phyloP scores from a whole-genome alignment of 2,888 invertebrate species.

The Charanyca ferruginea region DNA sequence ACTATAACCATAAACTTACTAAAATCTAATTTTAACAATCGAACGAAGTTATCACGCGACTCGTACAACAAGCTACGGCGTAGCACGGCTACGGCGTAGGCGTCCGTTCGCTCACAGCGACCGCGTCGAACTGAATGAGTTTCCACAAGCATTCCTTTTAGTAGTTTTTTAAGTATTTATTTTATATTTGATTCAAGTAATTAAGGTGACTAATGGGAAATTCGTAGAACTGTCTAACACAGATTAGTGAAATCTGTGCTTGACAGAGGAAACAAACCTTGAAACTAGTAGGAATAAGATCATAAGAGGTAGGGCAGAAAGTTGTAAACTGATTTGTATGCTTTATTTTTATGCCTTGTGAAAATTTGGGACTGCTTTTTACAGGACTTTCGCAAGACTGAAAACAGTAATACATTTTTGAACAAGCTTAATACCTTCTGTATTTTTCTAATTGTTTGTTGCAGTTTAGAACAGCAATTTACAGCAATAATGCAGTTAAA shows the following conservation, averaged over 20 bases:
- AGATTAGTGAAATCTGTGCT: conserved; percentile 29
- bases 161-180: conserved; percentile 74
- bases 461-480: background rate
- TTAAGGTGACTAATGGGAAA: conserved; percentile 70
- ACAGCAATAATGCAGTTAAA: too few species aligned
- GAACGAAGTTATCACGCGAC: conserved; percentile 72
- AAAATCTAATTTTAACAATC: conserved; percentile 53
- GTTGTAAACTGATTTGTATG: conserved; percentile 1
- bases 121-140: conserved; percentile 80
- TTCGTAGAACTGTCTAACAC: conserved; percentile 46
- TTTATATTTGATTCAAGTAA: conserved; percentile 73
- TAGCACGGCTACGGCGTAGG: conserved; percentile 80
- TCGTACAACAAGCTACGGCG: conserved; percentile 68
- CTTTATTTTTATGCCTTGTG: too few species aligned
- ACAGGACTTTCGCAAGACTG: background rate
- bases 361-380: conserved; percentile 6
- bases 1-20: conserved; percentile 40
- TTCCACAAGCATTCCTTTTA: conserved; percentile 68
- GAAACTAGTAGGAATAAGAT: conserved; percentile 15
- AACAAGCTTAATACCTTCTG: background rate
- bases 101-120: conserved; percentile 80
- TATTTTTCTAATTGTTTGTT: conserved; percentile 3
- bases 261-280: conserved; percentile 37
- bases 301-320: background rate
- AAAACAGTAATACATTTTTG: background rate